A percentile compares a stretch with the other conserved stretches of the same genome.
phyloP scores from a whole-genome alignment of 37 sponge, comb jelly and placozoan genomes.

The Petrosia ficiformis region DNA sequence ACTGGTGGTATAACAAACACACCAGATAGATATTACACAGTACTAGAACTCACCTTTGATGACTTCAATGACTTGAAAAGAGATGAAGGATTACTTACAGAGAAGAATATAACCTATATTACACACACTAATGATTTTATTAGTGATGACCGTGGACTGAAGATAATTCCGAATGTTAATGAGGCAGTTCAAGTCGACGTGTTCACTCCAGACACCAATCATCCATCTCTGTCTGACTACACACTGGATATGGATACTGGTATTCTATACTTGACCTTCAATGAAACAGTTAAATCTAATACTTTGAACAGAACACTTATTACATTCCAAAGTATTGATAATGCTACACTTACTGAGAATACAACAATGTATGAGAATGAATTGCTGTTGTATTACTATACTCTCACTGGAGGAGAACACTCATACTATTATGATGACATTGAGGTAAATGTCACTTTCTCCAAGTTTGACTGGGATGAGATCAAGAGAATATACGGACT shows the following conservation, averaged over 20 bases:
- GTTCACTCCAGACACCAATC: constrained; percentile 74
- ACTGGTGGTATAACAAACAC: constrained; percentile 52
- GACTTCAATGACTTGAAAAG: constrained; percentile 86
- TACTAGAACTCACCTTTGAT: constrained; percentile 34
- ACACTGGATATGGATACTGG: constrained; percentile 81
- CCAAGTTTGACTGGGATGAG: constrained; percentile 76
- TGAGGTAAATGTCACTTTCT: constrained; percentile 61
- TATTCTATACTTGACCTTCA: constrained; percentile 66
- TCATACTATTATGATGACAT: constrained; percentile 47
- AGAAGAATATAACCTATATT: constrained; percentile 59
- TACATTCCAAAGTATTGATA: constrained; percentile 72
- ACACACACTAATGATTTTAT: constrained; percentile 43
- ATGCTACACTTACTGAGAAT: constrained; percentile 20
- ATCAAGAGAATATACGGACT: constrained; percentile 76
- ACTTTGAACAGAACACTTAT: constrained; percentile 63
- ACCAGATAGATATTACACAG: constrained; percentile 64
- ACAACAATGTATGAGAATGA: constrained; percentile 21
- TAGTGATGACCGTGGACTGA: constrained; percentile 48
- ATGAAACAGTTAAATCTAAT: constrained; percentile 83
- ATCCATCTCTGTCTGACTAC: constrained; percentile 50
- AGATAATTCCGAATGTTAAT: constrained; percentile 21
- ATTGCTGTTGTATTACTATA: constrained; percentile 43
- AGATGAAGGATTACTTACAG: constrained; percentile 61
- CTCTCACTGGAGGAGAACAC: constrained; percentile 73
- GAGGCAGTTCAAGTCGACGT: constrained; percentile 39